These are phyloP conservation scores for Pantherophis alleghaniensis DNA, from an alignment of 2,797 vertebrate species.

Conservation along the genomic window DNA sequence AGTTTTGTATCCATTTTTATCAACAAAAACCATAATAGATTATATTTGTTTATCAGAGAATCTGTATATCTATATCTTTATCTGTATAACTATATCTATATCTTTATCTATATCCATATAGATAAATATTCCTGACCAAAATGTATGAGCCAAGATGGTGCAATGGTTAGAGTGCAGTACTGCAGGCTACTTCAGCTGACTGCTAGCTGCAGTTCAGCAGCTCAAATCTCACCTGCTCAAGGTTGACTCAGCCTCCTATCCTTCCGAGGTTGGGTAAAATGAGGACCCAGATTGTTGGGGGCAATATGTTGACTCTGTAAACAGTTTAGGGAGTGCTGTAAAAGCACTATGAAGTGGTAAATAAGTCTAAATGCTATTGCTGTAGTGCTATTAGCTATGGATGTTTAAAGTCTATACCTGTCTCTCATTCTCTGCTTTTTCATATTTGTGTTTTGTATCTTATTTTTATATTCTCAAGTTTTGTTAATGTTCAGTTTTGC, in stretches of 20 bases:
- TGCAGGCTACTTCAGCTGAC: no score
- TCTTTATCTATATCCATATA: neutral
- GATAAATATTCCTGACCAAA: neutral
- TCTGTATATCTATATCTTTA: no score
- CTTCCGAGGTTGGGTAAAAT: no score
- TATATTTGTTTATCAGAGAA: neutral
- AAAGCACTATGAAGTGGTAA: no score
- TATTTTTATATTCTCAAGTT: neutral
- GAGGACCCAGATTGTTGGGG: no score
- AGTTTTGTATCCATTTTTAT: neutral
- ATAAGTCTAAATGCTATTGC: no score
- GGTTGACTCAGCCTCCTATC: no score
- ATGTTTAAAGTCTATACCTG: neutral
- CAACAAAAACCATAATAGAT: neutral
- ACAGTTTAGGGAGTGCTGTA: no score
- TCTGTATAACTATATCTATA: neutral
- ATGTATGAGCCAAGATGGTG: neutral
- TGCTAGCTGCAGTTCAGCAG: no score
- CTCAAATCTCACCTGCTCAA: no score
- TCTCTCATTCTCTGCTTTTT: neutral
- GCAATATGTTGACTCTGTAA: no score
- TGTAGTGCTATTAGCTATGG: neutral
- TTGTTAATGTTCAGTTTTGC: neutral
- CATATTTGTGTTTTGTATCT: neutral
- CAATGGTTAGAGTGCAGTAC: no score